These are phyloP conservation scores for Schizothorax lantsangensis DNA, from an alignment of 2,797 vertebrate genomes.

Conservation along the genomic window DNA sequence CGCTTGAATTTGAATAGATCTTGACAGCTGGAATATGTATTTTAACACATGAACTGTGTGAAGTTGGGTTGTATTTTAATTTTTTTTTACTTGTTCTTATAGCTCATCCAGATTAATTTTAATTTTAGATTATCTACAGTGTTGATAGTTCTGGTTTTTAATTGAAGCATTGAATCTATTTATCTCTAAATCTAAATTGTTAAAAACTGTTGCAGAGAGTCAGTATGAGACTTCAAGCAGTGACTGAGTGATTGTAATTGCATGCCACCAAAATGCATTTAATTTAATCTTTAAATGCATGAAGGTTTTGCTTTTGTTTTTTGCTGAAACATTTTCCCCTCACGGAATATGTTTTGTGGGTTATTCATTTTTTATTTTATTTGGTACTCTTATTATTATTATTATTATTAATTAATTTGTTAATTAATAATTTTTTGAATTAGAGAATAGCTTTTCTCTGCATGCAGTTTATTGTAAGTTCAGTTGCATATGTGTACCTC, in stretches of 20 bases:
- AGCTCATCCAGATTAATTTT: not conserved
- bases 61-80: not conserved
- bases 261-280: not conserved
- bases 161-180: conserved; percentile 11
- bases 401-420: not conserved
- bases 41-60: conserved; percentile 2
- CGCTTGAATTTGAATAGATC: conserved; percentile 71
- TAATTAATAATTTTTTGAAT: not conserved
- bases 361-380: not conserved
- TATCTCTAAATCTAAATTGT: not conserved
- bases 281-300: conserved; percentile 14
- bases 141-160: not conserved
- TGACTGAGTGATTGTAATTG: conserved; percentile 22
- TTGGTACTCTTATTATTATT: not conserved
- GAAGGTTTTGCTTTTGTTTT: not conserved
- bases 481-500: conserved; percentile 55
- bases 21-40: conserved; percentile 29
- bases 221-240: not conserved
- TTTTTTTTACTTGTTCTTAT: not conserved
- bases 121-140: not conserved
- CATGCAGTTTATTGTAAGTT: conserved; percentile 40
- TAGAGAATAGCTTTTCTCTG: conserved; percentile 9
- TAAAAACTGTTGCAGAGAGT: not conserved
- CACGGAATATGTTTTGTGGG: not conserved
- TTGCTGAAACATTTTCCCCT: not conserved